A percentile compares a stretch with the other conserved stretches of the same genome.
Conservation (phyloP, 2,113 vertebrate species). For the Oriolus oriolus region DNA sequence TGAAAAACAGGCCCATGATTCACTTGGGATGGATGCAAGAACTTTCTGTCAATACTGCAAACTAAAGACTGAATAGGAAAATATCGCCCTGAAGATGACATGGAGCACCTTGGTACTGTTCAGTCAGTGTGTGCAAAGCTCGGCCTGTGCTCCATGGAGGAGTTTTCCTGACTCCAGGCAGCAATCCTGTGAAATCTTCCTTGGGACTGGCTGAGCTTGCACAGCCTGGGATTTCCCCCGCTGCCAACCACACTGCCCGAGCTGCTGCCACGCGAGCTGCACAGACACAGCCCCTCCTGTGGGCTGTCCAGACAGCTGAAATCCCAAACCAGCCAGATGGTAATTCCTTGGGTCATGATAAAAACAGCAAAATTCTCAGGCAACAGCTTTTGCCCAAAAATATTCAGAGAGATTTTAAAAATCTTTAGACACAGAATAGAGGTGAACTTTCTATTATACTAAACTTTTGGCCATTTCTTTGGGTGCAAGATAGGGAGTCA, state of each 20-base stretch:
- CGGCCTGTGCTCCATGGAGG: neutral
- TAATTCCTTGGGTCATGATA: neutral
- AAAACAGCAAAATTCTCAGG: neutral
- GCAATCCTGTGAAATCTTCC: neutral
- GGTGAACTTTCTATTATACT: neutral
- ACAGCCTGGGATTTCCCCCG: neutral
- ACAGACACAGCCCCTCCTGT: fast-evolving
- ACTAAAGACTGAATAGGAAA: neutral
- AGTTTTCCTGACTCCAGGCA: neutral
- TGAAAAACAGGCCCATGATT: neutral
- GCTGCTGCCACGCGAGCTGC: neutral
- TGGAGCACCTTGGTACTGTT: neutral
- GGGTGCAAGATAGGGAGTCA: neutral
- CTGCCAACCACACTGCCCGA: fast-evolving
- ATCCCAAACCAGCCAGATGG: neutral
- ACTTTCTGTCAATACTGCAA: neutral
- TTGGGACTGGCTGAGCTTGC: neutral
- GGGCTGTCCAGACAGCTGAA: neutral
- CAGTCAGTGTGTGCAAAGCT: neutral
- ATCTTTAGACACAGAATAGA: neutral
- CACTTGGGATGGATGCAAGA: neutral
- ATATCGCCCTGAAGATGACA: neutral
- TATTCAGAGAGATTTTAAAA: neutral
- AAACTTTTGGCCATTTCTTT: neutral
- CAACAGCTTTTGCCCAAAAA: neutral